A percentile compares a stretch with the other conserved stretches of the same genome.
These are phyloP conservation scores for Cloeon dipterum DNA, from an alignment of 2,888 invertebrate species.

Conservation along the genomic window DNA sequence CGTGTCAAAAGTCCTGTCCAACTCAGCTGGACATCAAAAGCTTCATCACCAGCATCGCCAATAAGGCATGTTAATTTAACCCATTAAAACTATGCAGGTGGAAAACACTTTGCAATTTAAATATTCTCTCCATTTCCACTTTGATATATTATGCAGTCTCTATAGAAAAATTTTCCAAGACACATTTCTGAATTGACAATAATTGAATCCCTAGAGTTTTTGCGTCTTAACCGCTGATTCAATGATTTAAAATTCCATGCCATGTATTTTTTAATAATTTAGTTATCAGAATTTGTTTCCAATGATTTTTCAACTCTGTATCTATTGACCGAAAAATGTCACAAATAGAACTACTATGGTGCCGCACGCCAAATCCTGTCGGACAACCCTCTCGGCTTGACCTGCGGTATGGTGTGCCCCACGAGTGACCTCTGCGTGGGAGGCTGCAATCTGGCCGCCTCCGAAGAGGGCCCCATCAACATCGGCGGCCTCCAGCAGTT, in stretches of 20 bases:
- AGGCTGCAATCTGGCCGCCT: conserved; percentile 86
- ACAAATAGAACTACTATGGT: conserved; percentile 91
- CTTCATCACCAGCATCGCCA: conserved; percentile 90
- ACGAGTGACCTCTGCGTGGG: conserved; percentile 97
- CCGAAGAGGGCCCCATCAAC: conserved; percentile 94
- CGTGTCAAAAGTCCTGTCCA: conserved; percentile 96
- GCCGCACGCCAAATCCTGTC: conserved; percentile 89
- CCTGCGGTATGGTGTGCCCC: conserved; percentile 97
- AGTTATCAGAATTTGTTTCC: too few relatives aligned
- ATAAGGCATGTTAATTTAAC: conserved; percentile 36
- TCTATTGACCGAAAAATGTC: conserved; percentile 6
- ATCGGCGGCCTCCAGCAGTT: conserved; percentile 97
- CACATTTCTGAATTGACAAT: too few relatives aligned
- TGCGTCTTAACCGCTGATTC: too few relatives aligned
- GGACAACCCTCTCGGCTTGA: conserved; percentile 87
- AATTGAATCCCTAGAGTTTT: too few relatives aligned
- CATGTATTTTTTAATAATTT: too few relatives aligned
- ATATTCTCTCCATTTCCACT: too few relatives aligned
- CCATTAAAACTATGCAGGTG: neutral
- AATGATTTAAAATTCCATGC: too few relatives aligned
- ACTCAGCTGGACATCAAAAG: conserved; percentile 92
- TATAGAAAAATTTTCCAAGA: neutral
- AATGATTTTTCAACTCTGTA: neutral
- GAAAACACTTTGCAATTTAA: too few relatives aligned
- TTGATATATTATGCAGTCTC: too few relatives aligned